These are phyloP conservation scores for Parnassius apollo DNA, from an alignment of 2,888 invertebrate genomes.

Conservation along the genomic window DNA sequence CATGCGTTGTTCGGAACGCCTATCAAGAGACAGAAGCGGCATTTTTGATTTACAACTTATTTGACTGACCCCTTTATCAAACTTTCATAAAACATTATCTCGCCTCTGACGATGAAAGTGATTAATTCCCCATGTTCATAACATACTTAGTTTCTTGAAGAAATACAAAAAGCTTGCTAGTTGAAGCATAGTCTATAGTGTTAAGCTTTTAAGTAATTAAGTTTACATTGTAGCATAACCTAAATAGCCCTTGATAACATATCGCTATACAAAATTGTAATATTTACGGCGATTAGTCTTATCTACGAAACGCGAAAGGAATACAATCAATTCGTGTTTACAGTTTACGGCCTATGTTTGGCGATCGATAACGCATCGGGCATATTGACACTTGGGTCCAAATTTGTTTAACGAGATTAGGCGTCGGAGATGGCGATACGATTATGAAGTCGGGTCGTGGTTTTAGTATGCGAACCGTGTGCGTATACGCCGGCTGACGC, in stretches of 20 bases:
- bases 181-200: background rate
- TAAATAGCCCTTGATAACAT: conserved; percentile 7
- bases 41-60: conserved; percentile 33
- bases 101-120: background rate
- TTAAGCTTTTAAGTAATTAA: background rate
- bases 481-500: conserved; percentile 71
- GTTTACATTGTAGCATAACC: background rate
- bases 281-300: conserved; percentile 50
- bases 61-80: conserved; percentile 18
- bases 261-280: conserved; percentile 41
- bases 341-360: conserved; percentile 61
- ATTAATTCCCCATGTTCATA: background rate
- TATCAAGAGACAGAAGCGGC: conserved; percentile 33
- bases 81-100: conserved; percentile 9
- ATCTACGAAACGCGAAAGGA: conserved; percentile 50
- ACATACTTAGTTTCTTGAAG: background rate
- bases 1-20: conserved; percentile 46
- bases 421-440: conserved; percentile 60
- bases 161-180: background rate
- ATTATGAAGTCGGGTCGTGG: conserved; percentile 64
- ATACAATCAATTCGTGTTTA: conserved; percentile 58
- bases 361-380: conserved; percentile 57
- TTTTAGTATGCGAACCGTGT: conserved; percentile 78
- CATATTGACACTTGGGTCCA: conserved; percentile 64
- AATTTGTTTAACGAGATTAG: conserved; percentile 67